A percentile compares a stretch with the other conserved stretches of the same genome.
Conservation (phyloP, 2,888 invertebrate species). For the Vannuccia rotundouncinata region DNA sequence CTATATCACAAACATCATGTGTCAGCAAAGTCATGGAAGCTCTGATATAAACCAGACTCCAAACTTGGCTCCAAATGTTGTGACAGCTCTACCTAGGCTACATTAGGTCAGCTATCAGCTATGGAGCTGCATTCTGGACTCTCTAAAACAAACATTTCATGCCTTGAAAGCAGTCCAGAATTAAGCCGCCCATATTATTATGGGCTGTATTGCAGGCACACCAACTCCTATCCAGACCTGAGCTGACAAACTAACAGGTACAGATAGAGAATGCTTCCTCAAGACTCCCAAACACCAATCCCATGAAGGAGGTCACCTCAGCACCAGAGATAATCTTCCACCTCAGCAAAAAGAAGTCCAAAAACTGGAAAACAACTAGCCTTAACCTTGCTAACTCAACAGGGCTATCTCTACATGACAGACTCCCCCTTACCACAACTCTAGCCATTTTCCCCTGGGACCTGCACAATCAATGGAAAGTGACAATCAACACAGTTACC, state of each 20-base stretch:
- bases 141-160: not conserved
- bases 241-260: not conserved
- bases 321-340: too few relatives aligned
- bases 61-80: not conserved
- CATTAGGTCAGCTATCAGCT: not conserved
- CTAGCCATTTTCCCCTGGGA: too few relatives aligned
- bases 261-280: not conserved
- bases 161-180: not conserved
- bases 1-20: not conserved
- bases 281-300: not conserved
- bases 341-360: too few relatives aligned
- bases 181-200: not conserved
- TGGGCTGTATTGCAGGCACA: not conserved
- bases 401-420: too few relatives aligned
- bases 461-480: too few relatives aligned
- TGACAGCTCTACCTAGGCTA: slow-evolving; percentile 6
- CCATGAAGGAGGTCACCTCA: too few relatives aligned
- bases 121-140: not conserved
- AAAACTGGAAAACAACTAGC: too few relatives aligned
- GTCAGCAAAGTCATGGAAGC: too few relatives aligned
- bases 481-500: too few relatives aligned
- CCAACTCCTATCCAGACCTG: not conserved
- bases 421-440: too few relatives aligned
- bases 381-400: too few relatives aligned
- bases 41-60: not conserved